phyloP scores from a whole-genome alignment of 2,888 invertebrate genomes.

The Phaonia tiefii region DNA sequence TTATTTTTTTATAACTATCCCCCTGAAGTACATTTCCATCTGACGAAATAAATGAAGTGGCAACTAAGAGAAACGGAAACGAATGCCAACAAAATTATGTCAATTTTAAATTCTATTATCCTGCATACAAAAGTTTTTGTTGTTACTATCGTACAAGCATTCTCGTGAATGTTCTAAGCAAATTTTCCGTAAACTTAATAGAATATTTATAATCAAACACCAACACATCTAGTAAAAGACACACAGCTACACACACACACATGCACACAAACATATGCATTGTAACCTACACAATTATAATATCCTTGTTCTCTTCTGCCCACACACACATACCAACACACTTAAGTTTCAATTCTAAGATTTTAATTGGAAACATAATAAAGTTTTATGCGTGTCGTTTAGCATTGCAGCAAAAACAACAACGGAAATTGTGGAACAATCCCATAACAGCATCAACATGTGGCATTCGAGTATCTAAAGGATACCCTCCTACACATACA shows the following conservation, averaged over 20 bases:
- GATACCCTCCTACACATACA: not conserved
- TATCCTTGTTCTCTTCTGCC: not conserved
- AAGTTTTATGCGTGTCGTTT: constrained; percentile 43
- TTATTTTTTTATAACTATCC: not conserved
- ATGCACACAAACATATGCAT: not conserved
- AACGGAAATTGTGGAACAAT: constrained; percentile 2
- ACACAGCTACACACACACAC: not conserved
- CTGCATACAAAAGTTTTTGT: constrained; percentile 26
- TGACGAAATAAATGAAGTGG: not conserved
- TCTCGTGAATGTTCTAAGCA: not conserved
- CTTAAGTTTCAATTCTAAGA: constrained; percentile 32
- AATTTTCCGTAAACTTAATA: constrained; percentile 6
- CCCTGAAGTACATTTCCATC: too few relatives aligned
- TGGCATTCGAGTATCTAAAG: constrained; percentile 5
- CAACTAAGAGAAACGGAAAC: not conserved
- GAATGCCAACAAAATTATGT: constrained; percentile 47
- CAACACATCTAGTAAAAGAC: too few relatives aligned
- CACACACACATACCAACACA: constrained; percentile 14
- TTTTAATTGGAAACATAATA: constrained; percentile 43
- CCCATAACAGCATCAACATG: constrained; percentile 29
- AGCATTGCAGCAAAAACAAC: constrained; percentile 12
- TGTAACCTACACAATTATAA: too few relatives aligned
- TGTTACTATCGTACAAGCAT: too few relatives aligned
- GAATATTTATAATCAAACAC: constrained; percentile 28
- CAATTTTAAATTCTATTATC: constrained; percentile 55